Evolutionary conservation across 2,888 invertebrate genomes (phyloP).

Genomic region (Capitulum mitella): DNA sequence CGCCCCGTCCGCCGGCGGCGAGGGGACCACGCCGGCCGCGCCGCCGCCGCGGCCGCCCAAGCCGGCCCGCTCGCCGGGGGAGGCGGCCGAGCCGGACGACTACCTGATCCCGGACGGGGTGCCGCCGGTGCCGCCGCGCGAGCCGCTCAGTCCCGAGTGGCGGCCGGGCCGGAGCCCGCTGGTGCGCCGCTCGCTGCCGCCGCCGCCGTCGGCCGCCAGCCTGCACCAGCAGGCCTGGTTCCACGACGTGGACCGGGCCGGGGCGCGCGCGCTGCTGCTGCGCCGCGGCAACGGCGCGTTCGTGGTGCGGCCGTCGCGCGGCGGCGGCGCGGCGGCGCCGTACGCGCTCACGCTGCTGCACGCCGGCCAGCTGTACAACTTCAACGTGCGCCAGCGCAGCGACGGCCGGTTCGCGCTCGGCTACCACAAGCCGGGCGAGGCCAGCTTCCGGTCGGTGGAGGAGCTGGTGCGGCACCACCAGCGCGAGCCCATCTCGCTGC

Average conservation of each 20-base stretch:
- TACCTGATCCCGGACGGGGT: neutral
- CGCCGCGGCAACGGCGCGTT: conserved; percentile 5
- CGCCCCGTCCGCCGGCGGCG: neutral
- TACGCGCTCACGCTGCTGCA: conserved; percentile 8
- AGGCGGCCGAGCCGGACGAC: neutral
- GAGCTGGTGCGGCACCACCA: conserved; percentile 9
- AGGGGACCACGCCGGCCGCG: neutral
- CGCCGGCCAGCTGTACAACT: neutral
- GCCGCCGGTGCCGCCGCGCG: conserved; percentile 9
- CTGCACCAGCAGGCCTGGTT: neutral
- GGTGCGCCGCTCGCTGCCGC: conserved; percentile 2
- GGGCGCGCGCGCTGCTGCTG: neutral
- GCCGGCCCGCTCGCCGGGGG: neutral
- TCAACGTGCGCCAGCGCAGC: neutral
- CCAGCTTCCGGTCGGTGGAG: conserved; percentile 18
- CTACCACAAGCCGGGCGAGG: neutral
- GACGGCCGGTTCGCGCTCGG: conserved; percentile 6
- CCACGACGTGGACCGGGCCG: neutral
- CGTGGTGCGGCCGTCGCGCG: neutral
- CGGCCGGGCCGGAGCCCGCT: neutral
- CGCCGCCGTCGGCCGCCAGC: neutral
- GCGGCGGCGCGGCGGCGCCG: neutral
- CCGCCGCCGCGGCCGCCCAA: neutral
- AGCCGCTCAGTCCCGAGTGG: neutral
- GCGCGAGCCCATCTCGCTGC: neutral